phyloP scores from a whole-genome alignment of 2,113 vertebrate species.

The Caranx melampygus region DNA sequence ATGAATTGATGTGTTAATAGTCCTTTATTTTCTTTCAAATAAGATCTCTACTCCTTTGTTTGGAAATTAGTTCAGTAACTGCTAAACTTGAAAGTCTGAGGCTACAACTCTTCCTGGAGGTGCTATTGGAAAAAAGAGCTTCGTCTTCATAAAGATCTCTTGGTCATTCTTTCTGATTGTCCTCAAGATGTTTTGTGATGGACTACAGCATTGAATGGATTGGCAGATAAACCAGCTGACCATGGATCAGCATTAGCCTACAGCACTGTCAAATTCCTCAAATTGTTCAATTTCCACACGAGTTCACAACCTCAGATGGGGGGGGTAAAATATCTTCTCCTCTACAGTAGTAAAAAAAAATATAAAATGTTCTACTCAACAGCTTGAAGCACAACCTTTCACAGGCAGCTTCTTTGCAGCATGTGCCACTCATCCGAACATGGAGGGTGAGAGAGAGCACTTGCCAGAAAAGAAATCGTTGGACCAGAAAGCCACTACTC shows the following conservation, averaged over 20 bases:
- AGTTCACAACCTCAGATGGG: not conserved
- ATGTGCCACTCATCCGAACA: conserved; percentile 6
- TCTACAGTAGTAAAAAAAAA: not conserved
- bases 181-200: not conserved
- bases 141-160: not conserved
- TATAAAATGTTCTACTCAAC: not conserved
- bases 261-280: not conserved
- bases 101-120: not conserved
- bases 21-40: not conserved
- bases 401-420: not conserved
- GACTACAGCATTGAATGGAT: not conserved
- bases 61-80: too few species aligned
- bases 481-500: not conserved
- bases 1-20: not conserved
- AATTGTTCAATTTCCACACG: not conserved
- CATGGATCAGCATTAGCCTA: not conserved
- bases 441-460: not conserved
- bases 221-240: not conserved
- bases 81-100: not conserved
- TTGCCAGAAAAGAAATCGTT: not conserved
- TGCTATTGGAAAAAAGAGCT: not conserved
- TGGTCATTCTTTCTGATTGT: not conserved
- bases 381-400: conserved; percentile 5
- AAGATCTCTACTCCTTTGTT: too few species aligned
- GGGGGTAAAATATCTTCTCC: not conserved